Evolutionary conservation across 2,797 vertebrate genomes (phyloP), one percentile per base, ranked within the genome.

Genomic region (Platyrinchus mystaceus): DNA sequence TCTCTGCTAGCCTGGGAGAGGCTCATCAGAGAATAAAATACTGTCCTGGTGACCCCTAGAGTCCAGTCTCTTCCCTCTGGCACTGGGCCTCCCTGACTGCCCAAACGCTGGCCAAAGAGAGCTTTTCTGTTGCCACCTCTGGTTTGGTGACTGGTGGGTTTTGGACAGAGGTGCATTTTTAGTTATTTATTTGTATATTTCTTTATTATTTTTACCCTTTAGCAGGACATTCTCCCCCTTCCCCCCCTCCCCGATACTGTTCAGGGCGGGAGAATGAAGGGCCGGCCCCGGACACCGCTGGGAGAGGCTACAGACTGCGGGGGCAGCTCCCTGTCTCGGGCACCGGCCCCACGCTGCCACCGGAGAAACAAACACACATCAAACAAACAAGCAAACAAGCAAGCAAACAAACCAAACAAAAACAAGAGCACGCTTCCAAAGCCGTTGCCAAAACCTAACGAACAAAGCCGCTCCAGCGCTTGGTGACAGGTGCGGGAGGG

Each of bases 21-120:
- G 34, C 37, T 83, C 36, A 24, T 37, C 37, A 23, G 26, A 26
- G 19, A 74, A 41, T 19, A 56, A 80, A 87, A 52, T 3, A 62
- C 17, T 27, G 49, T 59, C 41, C 49, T 16, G 3, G 19, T 50
- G 66, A 43, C 19, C 5, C 22, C 7, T 21, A 27, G 37, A 63
- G 23, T 3, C 19, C 11, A 0, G 1, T 32, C 32, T 41, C 41
- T 37, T 58, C 22, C n/a, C 46, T 27, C 21, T 2, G 0, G 39
- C 43, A 18, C 30, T 2, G 0, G 28, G 27, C 30, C 37, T 34
- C 16, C 53, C 16, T 3, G 7, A 14, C 15, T 34, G 39, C 23
- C 46, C 56, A 24, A 69, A 67, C 1, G 2, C 14, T 27, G 37
- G 7, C 34, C 13, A 3, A 27, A 21, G 60, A 52, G 43, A 44